phyloP scores from a whole-genome alignment of 2,797 vertebrate genomes.

The Echeneis naucrates region DNA sequence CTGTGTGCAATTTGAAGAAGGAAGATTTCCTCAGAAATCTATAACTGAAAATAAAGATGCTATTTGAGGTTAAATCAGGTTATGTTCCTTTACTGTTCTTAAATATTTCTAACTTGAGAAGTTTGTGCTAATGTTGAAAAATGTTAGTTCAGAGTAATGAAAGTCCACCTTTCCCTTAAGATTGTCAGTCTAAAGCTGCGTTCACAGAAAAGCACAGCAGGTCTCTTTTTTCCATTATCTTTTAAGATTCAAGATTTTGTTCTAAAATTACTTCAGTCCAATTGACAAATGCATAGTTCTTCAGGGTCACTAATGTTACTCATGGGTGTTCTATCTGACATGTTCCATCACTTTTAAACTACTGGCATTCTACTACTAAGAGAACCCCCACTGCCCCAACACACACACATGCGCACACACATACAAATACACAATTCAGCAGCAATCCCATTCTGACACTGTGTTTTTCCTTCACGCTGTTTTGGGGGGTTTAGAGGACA shows the following conservation, averaged over 20 bases:
- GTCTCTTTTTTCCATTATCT: conserved; percentile 32
- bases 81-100: not conserved
- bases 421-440: conserved; percentile 20
- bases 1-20: not conserved
- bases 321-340: conserved; percentile 55
- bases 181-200: conserved; percentile 25
- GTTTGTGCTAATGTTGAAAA: conserved; percentile 14
- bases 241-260: conserved; percentile 56
- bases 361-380: conserved; percentile 37
- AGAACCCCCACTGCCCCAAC: conserved; percentile 16
- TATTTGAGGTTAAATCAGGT: not conserved
- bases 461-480: conserved; percentile 42
- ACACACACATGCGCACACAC: not conserved
- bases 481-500: conserved; percentile 68
- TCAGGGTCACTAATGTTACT: conserved; percentile 54
- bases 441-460: conserved; percentile 27
- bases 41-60: not conserved
- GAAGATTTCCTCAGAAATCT: conserved; percentile 3
- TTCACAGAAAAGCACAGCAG: conserved; percentile 8
- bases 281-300: conserved; percentile 66
- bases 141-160: not conserved
- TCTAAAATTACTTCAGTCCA: conserved; percentile 30
- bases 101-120: conserved; percentile 9
- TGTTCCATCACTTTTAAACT: conserved; percentile 65
- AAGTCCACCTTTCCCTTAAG: conserved; percentile 1